Evolutionary conservation across 92 coral and sea anemone species (phyloP), one percentile per base, ranked within the genome.

Genomic region (Phenganax subtilis): DNA sequence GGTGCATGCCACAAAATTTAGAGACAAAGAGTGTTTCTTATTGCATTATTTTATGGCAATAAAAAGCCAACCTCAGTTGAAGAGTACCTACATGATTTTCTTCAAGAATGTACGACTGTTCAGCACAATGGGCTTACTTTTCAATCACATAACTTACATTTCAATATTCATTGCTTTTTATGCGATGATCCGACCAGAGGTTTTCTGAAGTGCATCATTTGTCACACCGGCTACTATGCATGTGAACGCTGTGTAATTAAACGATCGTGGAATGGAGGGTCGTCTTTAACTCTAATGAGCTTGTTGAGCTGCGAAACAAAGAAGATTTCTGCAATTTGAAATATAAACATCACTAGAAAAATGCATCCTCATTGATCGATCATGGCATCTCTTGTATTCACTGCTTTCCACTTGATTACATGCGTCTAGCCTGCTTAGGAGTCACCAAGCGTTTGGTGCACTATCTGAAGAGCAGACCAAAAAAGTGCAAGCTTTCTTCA

Each of bases 181-280:
- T 72, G 77, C 27, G 77, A 72, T 72, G 56, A 25, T 27, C 77
- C 58, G 12, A 57, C 77, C 0, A 54, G 77, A 8, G 44, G 57
- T 6, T 72, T 72, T 7, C 9, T 72, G 56, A 72, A 72, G 37
- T 72, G 77, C 9, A 72, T 72, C 8, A 29, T 51, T 51, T 27
- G 57, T 54, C 77, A 72, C 25, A 72, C 16, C 44, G 77, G 28
- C 0, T 72, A 72, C 14, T 47, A 20, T 8, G 77, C 27, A 3
- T 72, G 77, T 2, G 77, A 72, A 14, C 25, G 77, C 0, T 72
- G 77, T 9, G 12, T 17, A 1, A 51, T 72, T n/a, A n/a, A 72
- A 25, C 57, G 77, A 10, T 2, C 30, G 2, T 72, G 77, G 77
- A 52, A n/a, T 47, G 77, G 77, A 2, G 77, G 14, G 58, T 72